These are phyloP conservation scores for Sebastes taczanowskii DNA, from an alignment of 2,797 vertebrate genomes.

Conservation along the genomic window DNA sequence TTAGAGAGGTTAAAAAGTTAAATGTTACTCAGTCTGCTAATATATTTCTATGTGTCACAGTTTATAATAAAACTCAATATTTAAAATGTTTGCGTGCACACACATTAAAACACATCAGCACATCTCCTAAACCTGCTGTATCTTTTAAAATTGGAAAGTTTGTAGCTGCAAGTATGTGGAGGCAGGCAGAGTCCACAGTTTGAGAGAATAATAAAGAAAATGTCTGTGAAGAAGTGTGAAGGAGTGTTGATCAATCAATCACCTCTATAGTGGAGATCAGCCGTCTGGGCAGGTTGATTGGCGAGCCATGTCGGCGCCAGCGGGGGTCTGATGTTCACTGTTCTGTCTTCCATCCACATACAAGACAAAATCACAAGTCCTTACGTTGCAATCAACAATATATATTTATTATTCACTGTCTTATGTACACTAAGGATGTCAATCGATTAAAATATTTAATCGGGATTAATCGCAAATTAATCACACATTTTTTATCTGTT, in stretches of 20 bases:
- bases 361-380: not conserved
- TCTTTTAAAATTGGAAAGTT: not conserved
- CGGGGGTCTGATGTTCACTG: not conserved
- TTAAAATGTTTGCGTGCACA: not conserved
- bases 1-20: too few relatives aligned
- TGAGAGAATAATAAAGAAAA: not conserved
- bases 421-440: not conserved
- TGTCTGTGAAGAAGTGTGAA: too few relatives aligned
- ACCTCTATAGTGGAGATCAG: not conserved
- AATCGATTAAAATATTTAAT: too few relatives aligned
- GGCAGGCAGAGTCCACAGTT: not conserved
- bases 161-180: not conserved
- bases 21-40: too few relatives aligned
- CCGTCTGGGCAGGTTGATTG: not conserved
- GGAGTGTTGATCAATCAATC: not conserved
- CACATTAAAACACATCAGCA: not conserved
- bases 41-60: too few relatives aligned
- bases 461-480: accelerated
- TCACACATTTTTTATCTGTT: too few relatives aligned
- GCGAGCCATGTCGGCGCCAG: not conserved
- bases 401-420: not conserved
- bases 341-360: not conserved
- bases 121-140: not conserved
- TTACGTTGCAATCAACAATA: not conserved
- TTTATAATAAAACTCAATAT: not conserved